These are phyloP conservation scores for Spilarctia lutea DNA, from an alignment of 2,888 invertebrate species.

Conservation along the genomic window DNA sequence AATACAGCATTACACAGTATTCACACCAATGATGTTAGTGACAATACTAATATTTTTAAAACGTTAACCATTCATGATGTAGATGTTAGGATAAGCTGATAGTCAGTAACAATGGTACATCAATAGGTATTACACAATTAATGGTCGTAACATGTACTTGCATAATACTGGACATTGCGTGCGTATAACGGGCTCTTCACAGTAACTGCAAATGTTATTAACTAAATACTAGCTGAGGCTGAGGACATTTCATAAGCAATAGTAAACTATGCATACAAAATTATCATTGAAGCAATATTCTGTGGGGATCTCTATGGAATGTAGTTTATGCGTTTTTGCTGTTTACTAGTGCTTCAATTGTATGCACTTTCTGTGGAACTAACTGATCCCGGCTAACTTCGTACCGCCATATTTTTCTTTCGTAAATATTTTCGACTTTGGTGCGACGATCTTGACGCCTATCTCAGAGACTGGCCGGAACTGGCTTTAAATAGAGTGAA, in stretches of 20 bases:
- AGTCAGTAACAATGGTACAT: conserved; percentile 36
- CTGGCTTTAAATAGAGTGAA: too few species aligned
- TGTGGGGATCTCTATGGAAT: neutral
- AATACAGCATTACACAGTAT: neutral
- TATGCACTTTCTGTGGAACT: too few species aligned
- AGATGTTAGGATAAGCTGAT: conserved; percentile 38
- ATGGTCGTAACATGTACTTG: conserved; percentile 47
- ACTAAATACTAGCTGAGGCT: conserved; percentile 4
- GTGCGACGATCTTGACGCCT: too few species aligned
- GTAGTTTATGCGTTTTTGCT: neutral
- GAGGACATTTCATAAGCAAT: conserved; percentile 9
- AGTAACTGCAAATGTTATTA: conserved; percentile 29
- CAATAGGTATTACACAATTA: conserved; percentile 50
- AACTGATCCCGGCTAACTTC: too few species aligned
- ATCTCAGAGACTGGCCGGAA: too few species aligned
- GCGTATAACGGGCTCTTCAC: conserved; percentile 30
- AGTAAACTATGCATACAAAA: neutral
- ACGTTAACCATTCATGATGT: conserved; percentile 11
- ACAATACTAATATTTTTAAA: neutral
- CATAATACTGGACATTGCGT: conserved; percentile 49
- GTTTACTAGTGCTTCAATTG: neutral
- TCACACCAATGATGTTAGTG: neutral
- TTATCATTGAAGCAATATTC: neutral
- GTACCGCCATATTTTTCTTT: too few species aligned
- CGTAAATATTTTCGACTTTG: too few species aligned